Evolutionary conservation across 2,888 invertebrate genomes (phyloP), one percentile per base, ranked within the genome.

Genomic region (Oligia strigilis): DNA sequence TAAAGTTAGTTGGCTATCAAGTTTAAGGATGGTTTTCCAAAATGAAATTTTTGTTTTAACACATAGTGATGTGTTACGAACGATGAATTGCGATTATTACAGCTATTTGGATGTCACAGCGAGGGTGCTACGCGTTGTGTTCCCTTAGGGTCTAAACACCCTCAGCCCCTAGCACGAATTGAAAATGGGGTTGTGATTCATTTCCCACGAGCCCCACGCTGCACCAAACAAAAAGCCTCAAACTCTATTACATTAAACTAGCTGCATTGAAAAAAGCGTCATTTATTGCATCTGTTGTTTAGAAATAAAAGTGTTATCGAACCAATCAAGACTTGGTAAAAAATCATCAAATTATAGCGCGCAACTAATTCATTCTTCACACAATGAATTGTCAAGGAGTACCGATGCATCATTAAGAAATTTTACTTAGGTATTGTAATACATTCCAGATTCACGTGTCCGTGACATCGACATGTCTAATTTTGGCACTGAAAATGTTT

Each of bases 131-230:
- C 90, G 92, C 91, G 92, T 89, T 92, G 91, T 90, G 92, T 92
- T 90, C 93, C 94, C 92, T 91, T 92, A 89, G 92, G 91, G 92
- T 92, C 91, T 90, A 90, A 91, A 91, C 93, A 93, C 94, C 95
- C 96, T 94, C 90, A 92, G 91, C 90, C 95, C 96, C 94, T 90
- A 92, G 91, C 90, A 91, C 88, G 95, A 95, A 95, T 95, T 95
- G 95, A 95, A 96, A 95, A 95, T 96, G 94, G 97, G 97, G 96
- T 96, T 95, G 96, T 96, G 96, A 96, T 96, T 97, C 96, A 96
- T 96, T 96, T 96, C 96, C 95, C 96, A 96, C 95, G 94, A 94
- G 94, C 95, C 93, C 94, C 91, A 92, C 91, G 92, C 91, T 90
- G 89, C 91, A 92, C 91, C 88, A 91, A 91, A 93, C 94, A 91